Base-by-base conservation (phyloP, 2,113 vertebrate species). In the Procavia capensis region DNA sequence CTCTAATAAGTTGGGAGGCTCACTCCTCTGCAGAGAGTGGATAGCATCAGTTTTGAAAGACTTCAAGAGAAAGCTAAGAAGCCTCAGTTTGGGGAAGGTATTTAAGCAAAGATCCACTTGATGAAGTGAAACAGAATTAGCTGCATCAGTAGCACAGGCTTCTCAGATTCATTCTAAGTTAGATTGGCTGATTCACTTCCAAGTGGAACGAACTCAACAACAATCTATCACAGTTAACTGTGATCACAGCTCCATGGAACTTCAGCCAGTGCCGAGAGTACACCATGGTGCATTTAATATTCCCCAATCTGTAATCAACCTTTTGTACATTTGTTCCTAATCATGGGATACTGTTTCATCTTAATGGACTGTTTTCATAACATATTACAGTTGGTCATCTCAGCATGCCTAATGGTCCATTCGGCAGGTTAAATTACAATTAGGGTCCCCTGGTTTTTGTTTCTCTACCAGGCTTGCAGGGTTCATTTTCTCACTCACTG, bases 251-350 rank as follows among this genome's bases (percentile, higher is more conserved):
- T 93, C 97, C 97, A 94, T 10, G 0, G 70, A 98, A 95, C 91
- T 97, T 92, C 96, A 97, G 87, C 93, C 31, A 47, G 94, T 34
- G 91, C 81, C 91, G 66, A 74, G 95, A 95, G 96, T 88, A 86
- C 95, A 91, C 72, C 0, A n/a, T 96, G 93, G 97, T 80, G 75
- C 92, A 91, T 96, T 98, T 98, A 98, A 94, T 96, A 95, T 64
- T 98, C 97, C 97, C 98, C 95, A 92, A 95, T 70, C 96, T 98
- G 97, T 97, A 97, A 98, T 98, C 98, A 98, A 97, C 97, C 97
- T 98, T 98, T 97, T 59, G 93, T 91, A 91, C 93, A 45, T 97
- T 97, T 96, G 90, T 94, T 98, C 96, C 97, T 98, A 98, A 98
- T 96, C 95, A 97, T 94, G 94, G 95, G 20, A 83, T 95, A 98